A percentile compares a stretch with the other conserved stretches of the same genome.
Conservation (phyloP, 2,888 invertebrate species). For the Matsumyia berberina region DNA sequence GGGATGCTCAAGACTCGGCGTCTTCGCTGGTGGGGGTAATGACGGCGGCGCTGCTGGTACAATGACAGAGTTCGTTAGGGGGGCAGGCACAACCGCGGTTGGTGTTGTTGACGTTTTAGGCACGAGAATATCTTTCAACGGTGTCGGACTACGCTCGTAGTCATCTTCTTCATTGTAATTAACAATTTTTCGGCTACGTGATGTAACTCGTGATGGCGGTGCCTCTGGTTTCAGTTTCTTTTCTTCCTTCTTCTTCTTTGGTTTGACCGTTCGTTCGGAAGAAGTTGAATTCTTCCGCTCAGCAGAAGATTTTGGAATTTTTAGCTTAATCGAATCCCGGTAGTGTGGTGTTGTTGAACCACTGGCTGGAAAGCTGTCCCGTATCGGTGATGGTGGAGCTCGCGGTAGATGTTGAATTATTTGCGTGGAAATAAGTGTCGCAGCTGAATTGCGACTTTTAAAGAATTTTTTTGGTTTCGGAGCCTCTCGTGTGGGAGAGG, state of each 20-base stretch:
- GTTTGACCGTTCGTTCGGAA: constrained; percentile 67
- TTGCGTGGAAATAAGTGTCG: constrained; percentile 85
- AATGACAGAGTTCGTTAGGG: constrained; percentile 52
- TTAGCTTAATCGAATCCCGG: constrained; percentile 82
- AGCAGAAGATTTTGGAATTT: constrained; percentile 81
- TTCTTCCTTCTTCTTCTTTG: constrained; percentile 82
- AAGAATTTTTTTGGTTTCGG: constrained; percentile 95
- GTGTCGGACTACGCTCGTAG: constrained; percentile 82
- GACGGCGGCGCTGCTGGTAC: constrained; percentile 78
- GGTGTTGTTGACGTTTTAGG: constrained; percentile 82
- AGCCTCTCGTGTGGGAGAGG: constrained; percentile 82
- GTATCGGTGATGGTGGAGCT: constrained; percentile 81
- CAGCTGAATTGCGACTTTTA: constrained; percentile 91
- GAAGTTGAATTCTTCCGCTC: constrained; percentile 81
- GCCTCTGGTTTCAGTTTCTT: constrained; percentile 83
- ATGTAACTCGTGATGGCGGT: constrained; percentile 82
- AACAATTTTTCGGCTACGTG: constrained; percentile 87
- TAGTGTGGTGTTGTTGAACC: constrained; percentile 63
- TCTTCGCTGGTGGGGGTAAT: constrained; percentile 79
- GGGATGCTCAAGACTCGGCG: constrained; percentile 86
- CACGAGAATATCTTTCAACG: constrained; percentile 83
- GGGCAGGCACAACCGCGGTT: constrained; percentile 69
- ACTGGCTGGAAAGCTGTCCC: constrained; percentile 77
- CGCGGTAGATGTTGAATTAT: constrained; percentile 83
- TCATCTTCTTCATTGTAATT: constrained; percentile 87